Conservation (phyloP, 2,888 invertebrate genomes). For the Acleris literana region DNA sequence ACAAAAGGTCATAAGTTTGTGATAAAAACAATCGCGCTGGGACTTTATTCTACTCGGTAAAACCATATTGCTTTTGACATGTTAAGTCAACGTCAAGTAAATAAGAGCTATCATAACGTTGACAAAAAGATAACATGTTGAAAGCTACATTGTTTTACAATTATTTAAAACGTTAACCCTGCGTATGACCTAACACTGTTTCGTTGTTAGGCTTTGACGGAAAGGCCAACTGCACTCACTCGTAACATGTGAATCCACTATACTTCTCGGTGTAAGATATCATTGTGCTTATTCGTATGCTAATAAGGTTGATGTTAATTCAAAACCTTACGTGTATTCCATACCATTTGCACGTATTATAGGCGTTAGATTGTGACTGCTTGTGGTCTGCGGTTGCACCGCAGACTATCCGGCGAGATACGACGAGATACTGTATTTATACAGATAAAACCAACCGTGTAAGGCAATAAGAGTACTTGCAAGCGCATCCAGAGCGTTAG, state of each 20-base stretch:
- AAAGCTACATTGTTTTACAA: neutral
- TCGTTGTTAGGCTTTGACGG: constrained; percentile 20
- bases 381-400: constrained; percentile 69
- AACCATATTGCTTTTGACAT: neutral
- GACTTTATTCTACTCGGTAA: neutral
- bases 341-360: constrained; percentile 25
- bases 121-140: neutral
- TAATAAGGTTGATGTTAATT: constrained; percentile 15
- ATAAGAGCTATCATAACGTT: too few relatives aligned
- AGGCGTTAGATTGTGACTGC: constrained; percentile 39
- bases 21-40: too few relatives aligned
- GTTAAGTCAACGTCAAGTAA: too few relatives aligned
- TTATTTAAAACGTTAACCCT: too few relatives aligned
- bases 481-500: neutral
- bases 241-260: constrained; percentile 12
- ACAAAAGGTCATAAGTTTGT: too few relatives aligned
- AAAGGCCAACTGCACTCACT: constrained; percentile 19
- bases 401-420: constrained; percentile 67
- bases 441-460: constrained; percentile 55
- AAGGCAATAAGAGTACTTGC: constrained; percentile 38
- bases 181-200: neutral
- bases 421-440: constrained; percentile 59
- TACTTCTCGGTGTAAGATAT: neutral
- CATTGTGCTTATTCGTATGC: neutral
- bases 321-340: neutral